A percentile compares a stretch with the other conserved stretches of the same genome.
Conservation (phyloP, 2,888 invertebrate genomes). For the Rhamnusium bicolor region DNA sequence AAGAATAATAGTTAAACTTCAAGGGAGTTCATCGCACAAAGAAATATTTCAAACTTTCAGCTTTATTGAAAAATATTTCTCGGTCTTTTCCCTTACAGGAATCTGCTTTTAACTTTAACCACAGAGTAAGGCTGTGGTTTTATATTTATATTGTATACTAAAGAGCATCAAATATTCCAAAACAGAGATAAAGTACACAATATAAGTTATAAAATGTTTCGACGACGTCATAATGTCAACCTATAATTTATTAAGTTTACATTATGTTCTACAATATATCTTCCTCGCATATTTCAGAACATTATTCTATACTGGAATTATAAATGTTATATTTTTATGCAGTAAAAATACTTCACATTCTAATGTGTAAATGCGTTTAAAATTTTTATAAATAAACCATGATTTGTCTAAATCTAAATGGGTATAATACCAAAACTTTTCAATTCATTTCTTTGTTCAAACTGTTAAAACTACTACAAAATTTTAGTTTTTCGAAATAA, state of each 20-base stretch:
- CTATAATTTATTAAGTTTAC: background rate
- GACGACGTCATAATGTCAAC: background rate
- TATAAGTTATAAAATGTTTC: background rate
- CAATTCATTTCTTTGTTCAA: too few species aligned
- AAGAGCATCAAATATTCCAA: background rate
- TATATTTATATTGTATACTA: background rate
- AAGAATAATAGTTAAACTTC: background rate
- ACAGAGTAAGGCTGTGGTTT: background rate
- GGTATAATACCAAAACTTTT: too few species aligned
- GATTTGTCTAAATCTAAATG: too few species aligned
- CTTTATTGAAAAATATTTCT: constrained; percentile 8
- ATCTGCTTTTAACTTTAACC: background rate
- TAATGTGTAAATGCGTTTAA: too few species aligned
- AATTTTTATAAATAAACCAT: too few species aligned
- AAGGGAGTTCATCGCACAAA: background rate
- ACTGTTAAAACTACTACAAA: too few species aligned
- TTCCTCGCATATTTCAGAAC: background rate
- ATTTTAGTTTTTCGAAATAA: too few species aligned
- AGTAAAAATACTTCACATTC: too few species aligned
- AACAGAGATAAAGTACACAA: background rate
- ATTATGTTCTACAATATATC: background rate
- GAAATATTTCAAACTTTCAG: background rate
- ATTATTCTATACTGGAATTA: background rate
- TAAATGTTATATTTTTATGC: background rate
- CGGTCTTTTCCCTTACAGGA: background rate